These are phyloP conservation scores for Actinernus sp. DNA, from an alignment of 92 coral and sea anemone genomes.

Conservation along the genomic window DNA sequence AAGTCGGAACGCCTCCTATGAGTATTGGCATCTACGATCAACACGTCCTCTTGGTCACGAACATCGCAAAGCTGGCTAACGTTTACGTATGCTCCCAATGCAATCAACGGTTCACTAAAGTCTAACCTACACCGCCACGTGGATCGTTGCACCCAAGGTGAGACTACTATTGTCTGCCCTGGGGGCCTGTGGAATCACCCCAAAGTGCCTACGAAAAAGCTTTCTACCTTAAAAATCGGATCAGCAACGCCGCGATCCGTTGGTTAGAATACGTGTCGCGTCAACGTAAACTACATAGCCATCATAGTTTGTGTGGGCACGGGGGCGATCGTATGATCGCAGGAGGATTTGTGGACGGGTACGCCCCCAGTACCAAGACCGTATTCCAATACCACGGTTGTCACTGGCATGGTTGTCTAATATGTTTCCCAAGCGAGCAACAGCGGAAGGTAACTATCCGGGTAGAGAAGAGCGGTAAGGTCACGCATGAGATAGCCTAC, in stretches of 20 bases:
- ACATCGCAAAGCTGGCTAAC: background rate
- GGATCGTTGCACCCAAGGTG: background rate
- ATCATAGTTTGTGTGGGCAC: background rate
- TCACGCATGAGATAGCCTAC: background rate
- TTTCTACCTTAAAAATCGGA: background rate
- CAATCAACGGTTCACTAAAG: background rate
- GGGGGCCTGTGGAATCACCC: background rate
- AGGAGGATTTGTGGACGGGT: background rate
- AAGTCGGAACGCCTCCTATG: no score
- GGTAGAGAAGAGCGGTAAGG: background rate
- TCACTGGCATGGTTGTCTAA: background rate
- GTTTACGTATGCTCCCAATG: background rate
- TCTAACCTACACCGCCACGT: background rate
- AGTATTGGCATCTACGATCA: conserved; percentile 12
- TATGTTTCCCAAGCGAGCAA: background rate
- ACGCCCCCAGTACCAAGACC: background rate
- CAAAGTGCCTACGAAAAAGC: background rate
- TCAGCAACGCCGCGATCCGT: background rate
- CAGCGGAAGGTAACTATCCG: background rate
- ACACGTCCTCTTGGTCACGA: background rate
- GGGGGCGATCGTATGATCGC: background rate
- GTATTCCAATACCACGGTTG: background rate
- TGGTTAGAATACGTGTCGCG: background rate
- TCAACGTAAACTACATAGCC: background rate
- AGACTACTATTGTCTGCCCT: background rate